Base-by-base conservation (phyloP, 2,888 invertebrate genomes). In the Ennomos fuscantarius region DNA sequence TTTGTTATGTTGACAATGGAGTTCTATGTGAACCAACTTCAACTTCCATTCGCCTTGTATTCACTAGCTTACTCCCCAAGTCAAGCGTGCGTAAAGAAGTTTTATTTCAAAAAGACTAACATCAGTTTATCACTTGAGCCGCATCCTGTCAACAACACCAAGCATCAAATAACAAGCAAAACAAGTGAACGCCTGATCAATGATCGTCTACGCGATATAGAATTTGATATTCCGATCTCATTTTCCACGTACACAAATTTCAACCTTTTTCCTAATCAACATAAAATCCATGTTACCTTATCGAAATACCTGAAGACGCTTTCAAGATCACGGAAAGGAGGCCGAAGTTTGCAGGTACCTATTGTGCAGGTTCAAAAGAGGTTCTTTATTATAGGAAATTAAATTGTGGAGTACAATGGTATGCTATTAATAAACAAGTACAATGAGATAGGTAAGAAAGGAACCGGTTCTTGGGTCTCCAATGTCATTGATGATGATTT, bases 291-390 rank as follows among this genome's bases (percentile, higher is more conserved):
- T 9, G 9, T 53, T 13, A 31, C 37, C 9, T 35, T 3, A 10
- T 43, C 12, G 10, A 42, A 13, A 24, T 41, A 9, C 51, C 35
- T 41, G 37, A 32, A 48, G 47, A 54, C n/a, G 42, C 50, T 50
- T 50, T 61, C 59, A 61, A 63, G 59, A 62, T 60, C 59, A 55
- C 54, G 44, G 51, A 48, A 62, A 64, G 60, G 65, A 67, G 64
- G 66, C 48, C 63, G 62, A 60, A 56, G 58, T 43, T 59, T 43
- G 55, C 60, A 64, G 61, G 59, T 64, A 57, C 40, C 45, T 55
- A 54, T 63, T 58, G 55, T 55, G 37, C 46, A 47, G 54, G 32
- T 31, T 48, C 41, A 51, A 51, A 53, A 59, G 45, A 49, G 36
- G 36, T 59, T 49, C 45, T 46, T 54, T 41, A 37, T 58, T 47